Evolutionary conservation across 2,888 invertebrate species (phyloP).

Genomic region (Cantharis flavilabris): DNA sequence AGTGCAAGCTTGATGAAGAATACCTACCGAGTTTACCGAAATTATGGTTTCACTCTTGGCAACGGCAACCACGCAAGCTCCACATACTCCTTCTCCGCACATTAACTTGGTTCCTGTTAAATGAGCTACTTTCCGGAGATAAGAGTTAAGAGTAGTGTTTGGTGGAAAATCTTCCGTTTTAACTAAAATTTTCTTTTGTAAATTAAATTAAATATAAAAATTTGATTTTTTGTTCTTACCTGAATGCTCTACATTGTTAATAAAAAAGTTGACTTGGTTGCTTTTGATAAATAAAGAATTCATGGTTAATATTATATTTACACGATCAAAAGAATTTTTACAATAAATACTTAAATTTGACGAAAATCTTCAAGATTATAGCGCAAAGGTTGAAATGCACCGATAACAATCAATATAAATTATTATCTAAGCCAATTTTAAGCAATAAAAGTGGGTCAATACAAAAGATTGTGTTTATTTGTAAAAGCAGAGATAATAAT

Average conservation of each 20-base stretch:
- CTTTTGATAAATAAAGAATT: background rate
- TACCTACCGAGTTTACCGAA: constrained; percentile 68
- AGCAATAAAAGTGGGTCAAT: too few relatives aligned
- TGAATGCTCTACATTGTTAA: background rate
- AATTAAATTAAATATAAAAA: too few relatives aligned
- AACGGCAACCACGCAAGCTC: constrained; percentile 65
- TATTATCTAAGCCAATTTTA: too few relatives aligned
- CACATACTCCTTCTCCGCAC: constrained; percentile 77
- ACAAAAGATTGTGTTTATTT: too few relatives aligned
- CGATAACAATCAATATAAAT: too few relatives aligned
- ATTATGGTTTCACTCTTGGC: constrained; percentile 58
- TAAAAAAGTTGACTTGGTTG: background rate
- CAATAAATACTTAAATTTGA: too few relatives aligned
- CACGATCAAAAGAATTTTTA: too few relatives aligned
- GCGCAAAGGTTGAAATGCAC: too few relatives aligned
- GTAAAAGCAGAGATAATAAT: too few relatives aligned
- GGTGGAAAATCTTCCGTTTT: background rate
- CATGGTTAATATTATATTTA: background rate
- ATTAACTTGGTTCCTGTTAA: constrained; percentile 71
- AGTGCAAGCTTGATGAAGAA: constrained; percentile 22
- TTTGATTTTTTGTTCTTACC: background rate
- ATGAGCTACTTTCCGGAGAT: constrained; percentile 63
- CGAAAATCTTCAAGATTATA: too few relatives aligned
- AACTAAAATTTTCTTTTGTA: too few relatives aligned
- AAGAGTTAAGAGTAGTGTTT: constrained; percentile 66